These are phyloP conservation scores for Plebejus anna DNA, from an alignment of 2,888 invertebrate species.

Conservation along the genomic window DNA sequence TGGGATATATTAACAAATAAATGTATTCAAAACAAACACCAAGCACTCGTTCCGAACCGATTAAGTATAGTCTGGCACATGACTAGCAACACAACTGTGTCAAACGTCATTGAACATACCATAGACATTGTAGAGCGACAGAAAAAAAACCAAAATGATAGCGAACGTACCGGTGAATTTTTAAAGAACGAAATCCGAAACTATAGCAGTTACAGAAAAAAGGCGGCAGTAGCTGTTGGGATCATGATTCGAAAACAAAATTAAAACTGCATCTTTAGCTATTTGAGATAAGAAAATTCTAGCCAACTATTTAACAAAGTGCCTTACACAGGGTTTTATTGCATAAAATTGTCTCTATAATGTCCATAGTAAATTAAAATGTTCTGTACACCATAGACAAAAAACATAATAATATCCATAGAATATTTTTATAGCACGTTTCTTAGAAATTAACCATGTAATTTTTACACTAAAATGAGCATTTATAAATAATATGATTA, in stretches of 20 bases:
- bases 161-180: background rate
- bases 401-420: background rate
- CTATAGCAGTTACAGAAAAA: too few species aligned
- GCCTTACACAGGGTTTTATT: too few species aligned
- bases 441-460: background rate
- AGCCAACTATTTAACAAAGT: too few species aligned
- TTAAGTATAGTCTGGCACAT: conserved; percentile 6
- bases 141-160: background rate
- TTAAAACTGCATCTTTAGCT: too few species aligned
- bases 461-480: conserved; percentile 11
- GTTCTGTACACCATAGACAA: background rate
- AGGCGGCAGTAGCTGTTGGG: too few species aligned
- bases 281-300: too few species aligned
- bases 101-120: background rate
- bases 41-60: background rate
- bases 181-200: too few species aligned
- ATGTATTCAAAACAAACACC: conserved; percentile 3
- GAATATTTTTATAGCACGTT: conserved; percentile 7
- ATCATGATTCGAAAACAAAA: too few species aligned
- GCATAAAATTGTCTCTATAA: background rate
- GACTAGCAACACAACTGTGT: conserved; percentile 5
- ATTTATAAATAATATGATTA: conserved; percentile 11
- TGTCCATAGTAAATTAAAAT: conserved; percentile 1
- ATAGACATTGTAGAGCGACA: background rate
- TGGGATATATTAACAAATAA: conserved; percentile 9